Evolutionary conservation across 2,797 vertebrate genomes (phyloP).

Genomic region (Characodon lateralis): DNA sequence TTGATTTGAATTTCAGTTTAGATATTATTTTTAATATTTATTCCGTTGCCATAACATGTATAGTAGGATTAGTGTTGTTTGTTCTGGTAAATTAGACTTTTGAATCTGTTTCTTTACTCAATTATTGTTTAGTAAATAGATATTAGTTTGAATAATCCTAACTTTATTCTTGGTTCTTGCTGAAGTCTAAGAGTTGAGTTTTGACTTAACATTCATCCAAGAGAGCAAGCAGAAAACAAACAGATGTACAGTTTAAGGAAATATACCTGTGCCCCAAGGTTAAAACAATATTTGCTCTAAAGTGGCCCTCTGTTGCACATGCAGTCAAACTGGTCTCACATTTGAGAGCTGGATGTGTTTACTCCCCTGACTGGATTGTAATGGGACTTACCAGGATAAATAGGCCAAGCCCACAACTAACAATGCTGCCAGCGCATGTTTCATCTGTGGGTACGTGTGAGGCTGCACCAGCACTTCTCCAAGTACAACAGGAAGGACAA

Average conservation of each 20-base stretch:
- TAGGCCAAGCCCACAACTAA: constrained; percentile 75
- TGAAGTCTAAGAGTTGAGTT: neutral
- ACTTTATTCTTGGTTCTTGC: neutral
- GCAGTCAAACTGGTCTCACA: neutral
- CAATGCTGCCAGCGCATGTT: constrained; percentile 81
- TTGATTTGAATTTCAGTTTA: too few relatives aligned
- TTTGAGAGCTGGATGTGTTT: neutral
- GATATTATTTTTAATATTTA: too few relatives aligned
- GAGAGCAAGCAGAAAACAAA: neutral
- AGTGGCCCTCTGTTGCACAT: neutral
- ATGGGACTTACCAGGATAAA: constrained; percentile 84
- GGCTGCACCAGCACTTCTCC: constrained; percentile 83
- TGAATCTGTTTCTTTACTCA: neutral
- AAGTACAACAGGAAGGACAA: constrained; percentile 82
- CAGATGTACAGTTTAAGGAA: neutral
- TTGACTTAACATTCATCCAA: neutral
- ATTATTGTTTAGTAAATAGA: neutral
- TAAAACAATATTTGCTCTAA: neutral
- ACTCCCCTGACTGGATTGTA: neutral
- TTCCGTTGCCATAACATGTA: too few relatives aligned
- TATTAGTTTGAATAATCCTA: neutral
- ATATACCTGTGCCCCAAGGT: neutral
- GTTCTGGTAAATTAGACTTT: too few relatives aligned
- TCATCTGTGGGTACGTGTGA: constrained; percentile 82
- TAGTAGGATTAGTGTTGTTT: too few relatives aligned